Evolutionary conservation across 1,140 invertebrate genomes (phyloP).

Genomic region (Cyclargus thomasi): DNA sequence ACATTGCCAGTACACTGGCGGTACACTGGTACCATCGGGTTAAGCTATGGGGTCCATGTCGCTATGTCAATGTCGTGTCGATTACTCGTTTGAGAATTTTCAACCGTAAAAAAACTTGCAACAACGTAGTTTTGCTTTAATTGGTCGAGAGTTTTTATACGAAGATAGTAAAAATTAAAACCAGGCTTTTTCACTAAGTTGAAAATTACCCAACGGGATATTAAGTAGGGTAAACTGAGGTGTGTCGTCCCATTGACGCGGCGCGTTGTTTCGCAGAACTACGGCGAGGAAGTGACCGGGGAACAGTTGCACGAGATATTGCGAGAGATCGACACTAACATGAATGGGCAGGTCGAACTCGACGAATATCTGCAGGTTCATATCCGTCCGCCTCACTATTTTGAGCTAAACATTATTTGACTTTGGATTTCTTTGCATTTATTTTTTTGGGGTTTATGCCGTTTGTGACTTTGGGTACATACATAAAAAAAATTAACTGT

Average conservation of each 20-base stretch:
- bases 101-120: background rate
- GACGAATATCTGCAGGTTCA: conserved; percentile 98
- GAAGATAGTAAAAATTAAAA: too few relatives aligned
- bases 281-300: conserved; percentile 93
- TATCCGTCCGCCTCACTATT: conserved; percentile 30
- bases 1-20: background rate
- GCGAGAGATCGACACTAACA: conserved; percentile 98
- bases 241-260: conserved; percentile 27
- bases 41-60: conserved; percentile 9
- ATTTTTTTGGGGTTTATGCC: background rate
- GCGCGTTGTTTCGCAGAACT: conserved; percentile 79
- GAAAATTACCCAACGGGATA: background rate
- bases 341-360: conserved; percentile 99
- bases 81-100: conserved; percentile 5
- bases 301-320: conserved; percentile 98
- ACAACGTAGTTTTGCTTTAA: too few relatives aligned
- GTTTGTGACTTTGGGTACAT: too few relatives aligned
- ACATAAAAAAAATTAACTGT: background rate
- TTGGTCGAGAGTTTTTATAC: too few relatives aligned
- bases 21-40: background rate
- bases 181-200: background rate
- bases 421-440: background rate
- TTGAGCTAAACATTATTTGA: background rate
- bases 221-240: background rate
- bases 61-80: conserved; percentile 13